Conservation (phyloP, 2,113 vertebrate species). For the Rhea pennata region DNA sequence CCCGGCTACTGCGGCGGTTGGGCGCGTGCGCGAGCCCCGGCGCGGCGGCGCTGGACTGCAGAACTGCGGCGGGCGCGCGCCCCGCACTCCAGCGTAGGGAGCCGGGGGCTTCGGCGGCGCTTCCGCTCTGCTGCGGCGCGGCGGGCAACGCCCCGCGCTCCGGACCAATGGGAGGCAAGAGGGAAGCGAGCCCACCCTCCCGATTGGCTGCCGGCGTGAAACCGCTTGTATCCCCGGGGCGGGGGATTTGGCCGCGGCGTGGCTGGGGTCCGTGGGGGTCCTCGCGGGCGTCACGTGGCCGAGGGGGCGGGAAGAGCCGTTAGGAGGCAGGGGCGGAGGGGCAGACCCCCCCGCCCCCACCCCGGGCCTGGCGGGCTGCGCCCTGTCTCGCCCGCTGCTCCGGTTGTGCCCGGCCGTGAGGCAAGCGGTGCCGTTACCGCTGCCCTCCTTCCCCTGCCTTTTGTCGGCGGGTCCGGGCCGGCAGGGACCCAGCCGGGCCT, state of each 20-base stretch:
- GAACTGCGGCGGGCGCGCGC: background rate
- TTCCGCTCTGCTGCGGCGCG: background rate
- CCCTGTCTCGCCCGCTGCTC: rapidly evolving
- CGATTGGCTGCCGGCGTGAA: background rate
- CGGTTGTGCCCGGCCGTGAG: rapidly evolving
- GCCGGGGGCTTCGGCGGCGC: background rate
- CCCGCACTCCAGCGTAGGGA: background rate
- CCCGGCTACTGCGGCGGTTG: background rate
- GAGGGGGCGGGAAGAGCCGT: background rate
- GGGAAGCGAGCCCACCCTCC: background rate
- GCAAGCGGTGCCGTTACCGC: rapidly evolving
- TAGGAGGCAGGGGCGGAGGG: background rate
- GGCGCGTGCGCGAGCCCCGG: background rate
- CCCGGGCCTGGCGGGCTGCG: no score
- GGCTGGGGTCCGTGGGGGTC: rapidly evolving
- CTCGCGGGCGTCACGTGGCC: rapidly evolving
- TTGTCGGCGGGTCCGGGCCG: background rate
- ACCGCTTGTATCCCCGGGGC: background rate
- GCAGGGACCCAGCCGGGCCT: no score
- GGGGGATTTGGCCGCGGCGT: rapidly evolving
- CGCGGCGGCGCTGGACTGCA: background rate
- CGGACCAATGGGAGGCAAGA: background rate
- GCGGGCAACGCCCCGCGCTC: background rate
- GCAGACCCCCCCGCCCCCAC: rapidly evolving
- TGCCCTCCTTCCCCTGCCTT: background rate